Evolutionary conservation across 2,888 invertebrate genomes (phyloP).

Genomic region (Cephus rjabovi): DNA sequence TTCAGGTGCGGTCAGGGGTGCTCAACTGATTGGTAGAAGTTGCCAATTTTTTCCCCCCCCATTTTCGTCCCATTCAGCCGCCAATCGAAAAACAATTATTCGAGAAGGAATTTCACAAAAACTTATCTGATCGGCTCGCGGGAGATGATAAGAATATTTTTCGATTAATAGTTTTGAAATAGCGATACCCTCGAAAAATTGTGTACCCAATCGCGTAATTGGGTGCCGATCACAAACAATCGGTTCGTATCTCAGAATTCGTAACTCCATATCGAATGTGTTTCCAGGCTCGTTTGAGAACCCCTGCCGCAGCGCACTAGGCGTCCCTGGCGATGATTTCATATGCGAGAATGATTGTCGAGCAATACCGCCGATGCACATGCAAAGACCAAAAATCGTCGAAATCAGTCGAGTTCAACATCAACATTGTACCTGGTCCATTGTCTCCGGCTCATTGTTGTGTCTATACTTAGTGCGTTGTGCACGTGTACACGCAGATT

Average conservation of each 20-base stretch:
- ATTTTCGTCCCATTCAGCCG: neutral
- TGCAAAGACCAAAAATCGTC: constrained; percentile 65
- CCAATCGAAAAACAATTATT: neutral
- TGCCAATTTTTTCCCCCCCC: too few species aligned
- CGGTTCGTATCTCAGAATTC: too few species aligned
- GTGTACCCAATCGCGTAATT: too few species aligned
- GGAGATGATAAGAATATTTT: too few species aligned
- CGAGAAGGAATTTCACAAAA: too few species aligned
- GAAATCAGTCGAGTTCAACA: constrained; percentile 67
- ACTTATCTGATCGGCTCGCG: too few species aligned
- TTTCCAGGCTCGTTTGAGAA: too few species aligned
- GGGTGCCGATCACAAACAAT: too few species aligned
- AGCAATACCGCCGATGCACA: constrained; percentile 56
- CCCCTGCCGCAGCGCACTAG: constrained; percentile 35
- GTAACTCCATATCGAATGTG: too few species aligned
- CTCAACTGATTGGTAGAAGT: constrained; percentile 53
- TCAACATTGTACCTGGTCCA: constrained; percentile 63
- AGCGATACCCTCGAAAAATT: too few species aligned
- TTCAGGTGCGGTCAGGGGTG: constrained; percentile 65
- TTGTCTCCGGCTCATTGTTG: constrained; percentile 65
- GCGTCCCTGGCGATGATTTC: constrained; percentile 58
- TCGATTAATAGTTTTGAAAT: too few species aligned
- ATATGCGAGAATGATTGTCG: constrained; percentile 64
- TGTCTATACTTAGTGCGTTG: constrained; percentile 49
- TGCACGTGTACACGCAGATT: constrained; percentile 5